A percentile compares a stretch with the other conserved stretches of the same genome.
These are phyloP conservation scores for Oncopodura yosiiana DNA, from an alignment of 1,140 invertebrate genomes.

Conservation along the genomic window DNA sequence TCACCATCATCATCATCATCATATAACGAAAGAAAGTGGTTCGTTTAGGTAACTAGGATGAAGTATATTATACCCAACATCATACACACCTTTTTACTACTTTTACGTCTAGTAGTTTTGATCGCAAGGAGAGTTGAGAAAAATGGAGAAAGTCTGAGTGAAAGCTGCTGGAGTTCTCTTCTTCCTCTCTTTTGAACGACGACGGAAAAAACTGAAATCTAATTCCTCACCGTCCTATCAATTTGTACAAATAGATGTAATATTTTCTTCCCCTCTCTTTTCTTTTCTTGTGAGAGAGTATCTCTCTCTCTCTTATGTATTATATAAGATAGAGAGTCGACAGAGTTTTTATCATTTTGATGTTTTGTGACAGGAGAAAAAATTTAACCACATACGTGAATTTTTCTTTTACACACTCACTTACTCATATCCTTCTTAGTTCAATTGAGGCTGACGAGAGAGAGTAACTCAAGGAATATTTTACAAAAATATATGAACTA, in stretches of 20 bases:
- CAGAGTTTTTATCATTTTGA: conserved; percentile 2
- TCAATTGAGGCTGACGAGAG: too few relatives aligned
- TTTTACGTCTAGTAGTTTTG: neutral
- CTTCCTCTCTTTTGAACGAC: too few relatives aligned
- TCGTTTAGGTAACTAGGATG: neutral
- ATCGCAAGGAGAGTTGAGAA: neutral
- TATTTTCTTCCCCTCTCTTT: conserved; percentile 15
- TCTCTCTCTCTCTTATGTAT: neutral
- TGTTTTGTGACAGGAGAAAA: conserved; percentile 7
- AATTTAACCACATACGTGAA: too few relatives aligned
- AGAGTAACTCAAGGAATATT: too few relatives aligned
- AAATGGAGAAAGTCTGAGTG: too few relatives aligned
- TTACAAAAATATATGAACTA: too few relatives aligned
- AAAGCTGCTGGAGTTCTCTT: too few relatives aligned
- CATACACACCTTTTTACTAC: neutral
- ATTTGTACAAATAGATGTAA: conserved; percentile 21
- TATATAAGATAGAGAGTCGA: neutral
- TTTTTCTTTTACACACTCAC: too few relatives aligned
- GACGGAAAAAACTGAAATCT: conserved; percentile 3
- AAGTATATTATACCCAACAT: neutral
- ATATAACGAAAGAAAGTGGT: neutral
- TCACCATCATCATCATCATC: neutral
- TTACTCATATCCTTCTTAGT: too few relatives aligned
- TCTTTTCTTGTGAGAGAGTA: neutral
- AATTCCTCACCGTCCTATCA: conserved; percentile 15